These are phyloP conservation scores for Typhlomys cinereus DNA, from an alignment of 2,113 vertebrate species.

Conservation along the genomic window DNA sequence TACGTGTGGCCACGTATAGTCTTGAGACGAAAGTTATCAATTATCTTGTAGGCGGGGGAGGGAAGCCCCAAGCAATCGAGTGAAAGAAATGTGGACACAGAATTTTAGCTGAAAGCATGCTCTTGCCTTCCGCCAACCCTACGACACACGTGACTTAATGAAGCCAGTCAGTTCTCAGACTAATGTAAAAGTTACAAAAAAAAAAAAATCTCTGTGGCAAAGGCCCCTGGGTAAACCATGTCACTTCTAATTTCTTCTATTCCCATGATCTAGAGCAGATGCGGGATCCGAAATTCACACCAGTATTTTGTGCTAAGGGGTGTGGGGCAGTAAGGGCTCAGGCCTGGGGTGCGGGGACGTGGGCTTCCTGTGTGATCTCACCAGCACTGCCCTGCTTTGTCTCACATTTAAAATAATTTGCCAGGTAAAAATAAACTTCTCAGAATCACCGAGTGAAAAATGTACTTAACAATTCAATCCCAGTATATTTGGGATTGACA, in stretches of 20 bases:
- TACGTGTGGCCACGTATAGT: background rate
- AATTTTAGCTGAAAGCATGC: slow-evolving; percentile 72
- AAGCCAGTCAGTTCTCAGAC: slow-evolving; percentile 86
- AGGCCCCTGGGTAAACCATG: slow-evolving; percentile 93
- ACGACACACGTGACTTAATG: slow-evolving; percentile 82
- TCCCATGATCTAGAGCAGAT: slow-evolving; percentile 93
- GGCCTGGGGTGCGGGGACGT: slow-evolving; percentile 85
- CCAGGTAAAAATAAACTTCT: slow-evolving; percentile 92
- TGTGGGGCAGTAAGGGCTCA: slow-evolving; percentile 81
- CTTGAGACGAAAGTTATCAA: slow-evolving; percentile 49
- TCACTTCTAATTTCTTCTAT: slow-evolving; percentile 91
- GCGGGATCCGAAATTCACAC: slow-evolving; percentile 94
- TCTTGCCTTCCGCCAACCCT: slow-evolving; percentile 83
- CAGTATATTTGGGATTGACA: slow-evolving; percentile 84
- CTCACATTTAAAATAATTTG: slow-evolving; percentile 93
- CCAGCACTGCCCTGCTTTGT: slow-evolving; percentile 89
- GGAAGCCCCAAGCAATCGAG: background rate
- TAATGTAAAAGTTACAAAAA: slow-evolving; percentile 78
- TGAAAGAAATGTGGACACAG: slow-evolving; percentile 45
- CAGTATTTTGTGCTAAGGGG: slow-evolving; percentile 93
- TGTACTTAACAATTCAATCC: slow-evolving; percentile 88
- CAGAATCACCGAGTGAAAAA: slow-evolving; percentile 87
- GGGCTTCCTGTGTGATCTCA: slow-evolving; percentile 92
- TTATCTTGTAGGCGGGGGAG: background rate
- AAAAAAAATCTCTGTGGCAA: slow-evolving; percentile 83